These are phyloP conservation scores for Plecturocebus donacophilus DNA, from an alignment of 2,113 vertebrate genomes.

Conservation along the genomic window DNA sequence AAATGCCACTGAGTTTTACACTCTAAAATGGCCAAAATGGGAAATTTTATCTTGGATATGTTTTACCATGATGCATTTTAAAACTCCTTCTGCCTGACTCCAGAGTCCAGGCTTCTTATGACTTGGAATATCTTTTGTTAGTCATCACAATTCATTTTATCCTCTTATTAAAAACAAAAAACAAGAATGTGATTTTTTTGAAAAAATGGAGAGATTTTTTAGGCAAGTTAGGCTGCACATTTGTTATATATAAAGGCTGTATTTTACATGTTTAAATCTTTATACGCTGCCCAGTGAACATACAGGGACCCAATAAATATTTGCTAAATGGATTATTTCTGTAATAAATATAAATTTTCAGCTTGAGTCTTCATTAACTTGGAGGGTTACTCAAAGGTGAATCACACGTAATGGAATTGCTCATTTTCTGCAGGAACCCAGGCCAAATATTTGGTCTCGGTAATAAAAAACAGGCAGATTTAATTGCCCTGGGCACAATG, in stretches of 20 bases:
- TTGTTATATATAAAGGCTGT: neutral
- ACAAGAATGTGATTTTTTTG: neutral
- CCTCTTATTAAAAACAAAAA: neutral
- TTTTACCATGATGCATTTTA: neutral
- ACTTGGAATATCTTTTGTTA: neutral
- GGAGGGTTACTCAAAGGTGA: conserved; percentile 66
- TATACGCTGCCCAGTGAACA: neutral
- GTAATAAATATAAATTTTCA: conserved; percentile 46
- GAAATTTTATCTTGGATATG: neutral
- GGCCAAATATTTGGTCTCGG: conserved; percentile 61
- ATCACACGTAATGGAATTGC: conserved; percentile 71
- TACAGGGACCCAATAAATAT: neutral
- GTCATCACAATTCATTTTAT: neutral
- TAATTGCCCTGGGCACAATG: conserved; percentile 54
- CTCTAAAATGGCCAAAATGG: neutral
- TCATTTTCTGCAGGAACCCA: conserved; percentile 66
- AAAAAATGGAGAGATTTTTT: neutral
- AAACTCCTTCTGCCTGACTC: neutral
- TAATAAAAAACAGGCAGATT: conserved; percentile 72
- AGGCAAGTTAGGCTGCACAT: neutral
- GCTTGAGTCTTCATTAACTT: conserved; percentile 20
- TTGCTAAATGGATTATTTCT: conserved; percentile 47
- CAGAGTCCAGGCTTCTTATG: neutral
- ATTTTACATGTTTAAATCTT: conserved; percentile 6
- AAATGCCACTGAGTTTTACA: neutral